A percentile compares a stretch with the other conserved stretches of the same genome.
Evolutionary conservation across 2,888 invertebrate species (phyloP).

Genomic region (Salticus scenicus): DNA sequence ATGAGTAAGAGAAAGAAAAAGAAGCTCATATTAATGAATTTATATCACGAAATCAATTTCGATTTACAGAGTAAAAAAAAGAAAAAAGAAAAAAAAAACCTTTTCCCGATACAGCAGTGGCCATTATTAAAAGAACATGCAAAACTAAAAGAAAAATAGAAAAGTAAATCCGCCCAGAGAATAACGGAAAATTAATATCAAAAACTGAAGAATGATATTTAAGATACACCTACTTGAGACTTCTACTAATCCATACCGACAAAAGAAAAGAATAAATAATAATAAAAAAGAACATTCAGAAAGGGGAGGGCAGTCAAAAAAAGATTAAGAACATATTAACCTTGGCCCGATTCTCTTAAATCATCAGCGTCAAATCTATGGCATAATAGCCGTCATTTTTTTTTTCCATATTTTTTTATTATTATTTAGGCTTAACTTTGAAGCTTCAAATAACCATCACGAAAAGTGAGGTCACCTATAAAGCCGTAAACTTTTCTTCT

Average conservation of each 20-base stretch:
- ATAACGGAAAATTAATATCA: neutral
- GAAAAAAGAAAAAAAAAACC: neutral
- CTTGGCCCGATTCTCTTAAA: slow-evolving; percentile 58
- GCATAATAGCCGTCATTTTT: slow-evolving; percentile 35
- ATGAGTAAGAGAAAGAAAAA: too few relatives aligned
- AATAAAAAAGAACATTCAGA: too few relatives aligned
- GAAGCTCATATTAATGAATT: too few relatives aligned
- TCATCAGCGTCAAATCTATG: slow-evolving; percentile 43
- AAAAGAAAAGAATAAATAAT: slow-evolving; percentile 23
- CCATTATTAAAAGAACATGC: too few relatives aligned
- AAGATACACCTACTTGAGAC: too few relatives aligned
- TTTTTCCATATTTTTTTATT: slow-evolving; percentile 19
- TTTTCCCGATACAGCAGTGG: too few relatives aligned
- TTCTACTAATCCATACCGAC: neutral
- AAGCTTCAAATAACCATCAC: slow-evolving; percentile 5
- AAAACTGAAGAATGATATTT: neutral
- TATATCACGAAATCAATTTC: too few relatives aligned
- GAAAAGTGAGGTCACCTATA: neutral
- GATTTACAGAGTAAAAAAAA: too few relatives aligned
- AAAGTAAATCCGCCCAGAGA: too few relatives aligned
- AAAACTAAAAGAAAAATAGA: too few relatives aligned
- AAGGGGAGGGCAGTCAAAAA: slow-evolving; percentile 25
- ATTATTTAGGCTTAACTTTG: neutral
- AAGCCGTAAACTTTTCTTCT: slow-evolving; percentile 7
- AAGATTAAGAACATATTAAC: slow-evolving; percentile 66